Evolutionary conservation across 2,797 vertebrate species (phyloP).

Genomic region (Sebastes taczanowskii): DNA sequence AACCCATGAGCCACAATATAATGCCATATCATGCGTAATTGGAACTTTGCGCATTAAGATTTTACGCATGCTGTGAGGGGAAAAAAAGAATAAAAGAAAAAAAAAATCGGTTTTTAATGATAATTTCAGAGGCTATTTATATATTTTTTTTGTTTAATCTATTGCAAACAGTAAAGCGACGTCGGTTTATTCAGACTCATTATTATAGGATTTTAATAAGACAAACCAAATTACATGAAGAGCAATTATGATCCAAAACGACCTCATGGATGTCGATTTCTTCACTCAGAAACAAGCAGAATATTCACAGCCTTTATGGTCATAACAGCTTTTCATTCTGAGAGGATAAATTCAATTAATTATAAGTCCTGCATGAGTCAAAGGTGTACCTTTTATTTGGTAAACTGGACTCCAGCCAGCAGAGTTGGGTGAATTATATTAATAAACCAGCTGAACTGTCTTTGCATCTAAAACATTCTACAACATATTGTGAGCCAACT

Average conservation of each 20-base stretch:
- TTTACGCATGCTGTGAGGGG: not conserved
- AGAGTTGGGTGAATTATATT: too few species aligned
- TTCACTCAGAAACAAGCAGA: not conserved
- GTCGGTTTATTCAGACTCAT: not conserved
- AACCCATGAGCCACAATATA: too few species aligned
- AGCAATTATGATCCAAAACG: not conserved
- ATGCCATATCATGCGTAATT: not conserved
- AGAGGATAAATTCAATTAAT: accelerated
- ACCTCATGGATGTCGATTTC: not conserved
- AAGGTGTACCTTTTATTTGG: not conserved
- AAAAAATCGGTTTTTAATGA: not conserved
- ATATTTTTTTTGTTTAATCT: not conserved
- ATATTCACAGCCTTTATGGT: not conserved
- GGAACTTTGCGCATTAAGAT: not conserved
- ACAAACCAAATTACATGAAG: too few species aligned
- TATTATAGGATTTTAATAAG: not conserved
- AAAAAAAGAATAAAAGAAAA: too few species aligned
- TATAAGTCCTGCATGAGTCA: not conserved
- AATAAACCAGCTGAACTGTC: not conserved
- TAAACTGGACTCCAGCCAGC: not conserved
- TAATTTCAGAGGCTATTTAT: not conserved
- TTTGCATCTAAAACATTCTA: not conserved
- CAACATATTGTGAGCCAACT: not conserved
- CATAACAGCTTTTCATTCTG: not conserved
- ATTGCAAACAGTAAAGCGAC: not conserved